These are phyloP conservation scores for Acholoe squamosa DNA, from an alignment of 2,888 invertebrate species.

Conservation along the genomic window DNA sequence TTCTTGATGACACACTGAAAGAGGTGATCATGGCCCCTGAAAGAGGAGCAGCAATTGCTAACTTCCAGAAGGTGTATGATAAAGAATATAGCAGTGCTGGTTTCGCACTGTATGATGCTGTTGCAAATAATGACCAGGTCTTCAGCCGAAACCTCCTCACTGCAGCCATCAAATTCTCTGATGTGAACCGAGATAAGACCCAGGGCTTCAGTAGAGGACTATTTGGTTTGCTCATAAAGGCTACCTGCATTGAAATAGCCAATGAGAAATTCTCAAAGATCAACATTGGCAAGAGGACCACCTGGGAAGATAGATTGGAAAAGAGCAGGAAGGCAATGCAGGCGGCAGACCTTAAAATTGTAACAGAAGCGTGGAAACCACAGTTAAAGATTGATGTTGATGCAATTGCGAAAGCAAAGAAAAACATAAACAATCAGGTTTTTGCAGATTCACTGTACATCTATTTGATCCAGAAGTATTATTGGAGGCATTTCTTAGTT, in stretches of 20 bases:
- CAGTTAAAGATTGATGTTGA: neutral
- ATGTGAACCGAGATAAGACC: neutral
- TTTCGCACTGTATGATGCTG: neutral
- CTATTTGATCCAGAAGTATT: neutral
- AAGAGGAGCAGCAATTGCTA: neutral
- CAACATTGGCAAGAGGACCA: neutral
- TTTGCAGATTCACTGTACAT: neutral
- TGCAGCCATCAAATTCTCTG: neutral
- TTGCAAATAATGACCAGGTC: no score
- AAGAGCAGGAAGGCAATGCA: neutral
- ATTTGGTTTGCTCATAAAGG: neutral
- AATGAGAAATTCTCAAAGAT: neutral
- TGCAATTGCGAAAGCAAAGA: neutral
- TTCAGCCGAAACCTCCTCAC: neutral
- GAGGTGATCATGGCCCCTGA: neutral
- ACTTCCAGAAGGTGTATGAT: neutral
- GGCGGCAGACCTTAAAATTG: neutral
- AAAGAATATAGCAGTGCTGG: neutral
- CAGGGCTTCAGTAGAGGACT: neutral
- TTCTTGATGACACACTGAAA: neutral
- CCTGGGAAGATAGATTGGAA: neutral
- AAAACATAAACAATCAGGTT: neutral
- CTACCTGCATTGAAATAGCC: neutral
- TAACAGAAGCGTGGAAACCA: neutral
- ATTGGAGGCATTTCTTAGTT: neutral